Conservation (phyloP, 2,888 invertebrate species). For the Lepetodrilus schrolli region DNA sequence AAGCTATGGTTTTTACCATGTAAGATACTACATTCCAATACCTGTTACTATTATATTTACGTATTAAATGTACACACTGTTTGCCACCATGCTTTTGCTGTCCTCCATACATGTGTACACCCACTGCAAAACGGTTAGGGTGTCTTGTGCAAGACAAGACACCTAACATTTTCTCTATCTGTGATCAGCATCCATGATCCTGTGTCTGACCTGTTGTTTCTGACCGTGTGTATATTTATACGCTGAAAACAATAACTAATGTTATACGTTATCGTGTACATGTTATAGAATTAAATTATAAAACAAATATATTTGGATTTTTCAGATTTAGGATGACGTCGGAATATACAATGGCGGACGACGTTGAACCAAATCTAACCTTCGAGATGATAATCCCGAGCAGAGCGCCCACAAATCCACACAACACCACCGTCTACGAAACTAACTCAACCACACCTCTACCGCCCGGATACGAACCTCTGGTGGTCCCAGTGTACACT, state of each 20-base stretch:
- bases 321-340: not conserved
- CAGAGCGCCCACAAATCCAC: not conserved
- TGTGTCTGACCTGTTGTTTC: not conserved
- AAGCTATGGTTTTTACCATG: too few relatives aligned
- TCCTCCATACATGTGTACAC: too few relatives aligned
- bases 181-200: not conserved
- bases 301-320: not conserved
- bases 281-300: not conserved
- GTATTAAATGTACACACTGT: too few relatives aligned
- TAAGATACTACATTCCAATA: too few relatives aligned
- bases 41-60: too few relatives aligned
- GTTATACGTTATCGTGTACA: not conserved
- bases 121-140: too few relatives aligned
- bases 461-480: constrained; percentile 38
- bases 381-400: not conserved
- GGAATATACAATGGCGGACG: not conserved
- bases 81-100: too few relatives aligned
- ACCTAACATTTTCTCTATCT: too few relatives aligned
- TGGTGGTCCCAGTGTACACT: constrained; percentile 62
- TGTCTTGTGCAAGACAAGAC: too few relatives aligned
- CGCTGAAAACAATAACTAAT: not conserved
- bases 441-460: not conserved
- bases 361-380: not conserved
- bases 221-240: not conserved
- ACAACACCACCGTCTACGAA: not conserved